A percentile compares a stretch with the other conserved stretches of the same genome.
phyloP scores from a whole-genome alignment of 2,113 vertebrate species.

The Malurus melanocephalus region DNA sequence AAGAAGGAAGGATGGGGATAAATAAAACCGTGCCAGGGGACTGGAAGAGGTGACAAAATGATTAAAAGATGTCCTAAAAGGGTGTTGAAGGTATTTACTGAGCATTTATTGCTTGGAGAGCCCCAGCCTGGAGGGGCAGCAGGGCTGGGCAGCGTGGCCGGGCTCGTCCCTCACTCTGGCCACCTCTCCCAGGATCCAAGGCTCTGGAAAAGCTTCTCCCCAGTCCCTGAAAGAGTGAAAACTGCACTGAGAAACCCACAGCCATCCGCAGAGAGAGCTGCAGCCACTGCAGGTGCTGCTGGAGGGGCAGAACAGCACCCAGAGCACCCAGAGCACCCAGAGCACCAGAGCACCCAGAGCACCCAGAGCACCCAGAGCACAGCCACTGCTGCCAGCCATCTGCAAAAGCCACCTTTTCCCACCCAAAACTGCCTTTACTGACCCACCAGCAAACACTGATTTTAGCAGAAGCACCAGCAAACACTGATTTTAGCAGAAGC shows the following conservation, averaged over 20 bases:
- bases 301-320: not conserved
- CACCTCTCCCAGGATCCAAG: rapidly evolving
- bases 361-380: not conserved
- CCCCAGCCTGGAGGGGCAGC: not conserved
- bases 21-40: not conserved
- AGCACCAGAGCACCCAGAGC: no score
- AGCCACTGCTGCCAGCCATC: rapidly evolving
- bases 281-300: not conserved
- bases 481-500: not conserved
- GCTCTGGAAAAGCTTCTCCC: not conserved
- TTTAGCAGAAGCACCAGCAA: not conserved
- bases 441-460: not conserved
- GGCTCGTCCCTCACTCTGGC: rapidly evolving
- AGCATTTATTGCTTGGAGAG: not conserved
- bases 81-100: not conserved
- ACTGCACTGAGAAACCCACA: not conserved
- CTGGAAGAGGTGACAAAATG: not conserved
- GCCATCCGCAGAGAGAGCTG: rapidly evolving
- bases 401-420: not conserved
- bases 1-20: not conserved
- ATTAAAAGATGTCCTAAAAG: not conserved
- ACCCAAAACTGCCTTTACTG: not conserved
- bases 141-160: not conserved
- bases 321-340: no score
- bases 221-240: not conserved